Percentiles rank a stretch among this genome's conserved stretches.
phyloP scores from a whole-genome alignment of 2,888 invertebrate genomes.

The Diarsia mendica region DNA sequence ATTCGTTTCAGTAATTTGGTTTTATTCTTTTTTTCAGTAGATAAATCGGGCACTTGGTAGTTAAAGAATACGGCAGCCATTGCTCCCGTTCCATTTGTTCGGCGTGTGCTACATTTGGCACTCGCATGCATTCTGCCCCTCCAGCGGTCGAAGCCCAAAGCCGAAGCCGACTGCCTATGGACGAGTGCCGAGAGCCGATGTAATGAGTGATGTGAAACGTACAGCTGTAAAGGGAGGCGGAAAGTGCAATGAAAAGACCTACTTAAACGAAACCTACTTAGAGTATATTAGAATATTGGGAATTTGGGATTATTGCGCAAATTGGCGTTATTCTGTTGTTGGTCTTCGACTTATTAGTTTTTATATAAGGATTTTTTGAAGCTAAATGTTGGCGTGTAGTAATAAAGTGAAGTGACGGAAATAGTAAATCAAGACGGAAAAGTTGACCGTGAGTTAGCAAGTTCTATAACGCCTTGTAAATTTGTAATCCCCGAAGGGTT shows the following conservation, averaged over 20 bases:
- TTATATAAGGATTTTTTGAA: neutral
- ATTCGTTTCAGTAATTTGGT: too few species aligned
- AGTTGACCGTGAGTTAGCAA: neutral
- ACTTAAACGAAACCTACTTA: too few species aligned
- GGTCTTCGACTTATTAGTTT: too few species aligned
- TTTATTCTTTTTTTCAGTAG: neutral
- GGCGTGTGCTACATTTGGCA: slow-evolving; percentile 65
- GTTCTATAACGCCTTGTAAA: too few species aligned
- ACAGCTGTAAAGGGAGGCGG: neutral
- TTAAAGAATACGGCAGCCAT: slow-evolving; percentile 62
- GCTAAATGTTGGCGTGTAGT: neutral
- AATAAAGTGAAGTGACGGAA: neutral
- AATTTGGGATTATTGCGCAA: too few species aligned
- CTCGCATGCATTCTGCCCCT: slow-evolving; percentile 68
- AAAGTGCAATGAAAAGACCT: slow-evolving; percentile 24
- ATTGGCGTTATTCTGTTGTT: neutral
- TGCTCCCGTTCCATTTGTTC: slow-evolving; percentile 73
- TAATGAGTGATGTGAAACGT: slow-evolving; percentile 40
- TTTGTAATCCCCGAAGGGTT: too few species aligned
- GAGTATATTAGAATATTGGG: too few species aligned
- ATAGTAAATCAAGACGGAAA: neutral
- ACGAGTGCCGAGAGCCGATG: slow-evolving; percentile 42
- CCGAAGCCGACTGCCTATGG: slow-evolving; percentile 33
- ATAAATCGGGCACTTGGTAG: neutral
- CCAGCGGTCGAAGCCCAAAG: slow-evolving; percentile 40